These are phyloP conservation scores for Dastarcus helophoroides DNA, from an alignment of 2,888 invertebrate species.

Conservation along the genomic window DNA sequence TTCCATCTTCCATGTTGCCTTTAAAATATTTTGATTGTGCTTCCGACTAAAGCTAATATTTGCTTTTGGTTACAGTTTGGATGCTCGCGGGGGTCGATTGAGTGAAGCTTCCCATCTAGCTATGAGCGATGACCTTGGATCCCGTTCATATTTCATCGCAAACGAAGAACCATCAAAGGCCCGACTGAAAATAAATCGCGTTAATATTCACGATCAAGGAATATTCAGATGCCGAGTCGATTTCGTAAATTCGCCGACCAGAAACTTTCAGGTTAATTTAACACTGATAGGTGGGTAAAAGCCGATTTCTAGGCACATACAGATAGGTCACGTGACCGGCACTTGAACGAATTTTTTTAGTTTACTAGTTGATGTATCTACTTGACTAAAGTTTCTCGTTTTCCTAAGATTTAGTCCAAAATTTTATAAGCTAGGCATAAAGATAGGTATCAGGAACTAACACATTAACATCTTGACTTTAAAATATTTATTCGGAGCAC, in stretches of 20 bases:
- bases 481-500: no score
- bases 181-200: conserved; percentile 60
- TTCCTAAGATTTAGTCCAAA: no score
- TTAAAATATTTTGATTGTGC: background rate
- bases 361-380: no score
- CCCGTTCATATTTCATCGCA: conserved; percentile 61
- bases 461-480: no score
- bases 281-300: conserved; percentile 77
- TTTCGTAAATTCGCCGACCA: conserved; percentile 78
- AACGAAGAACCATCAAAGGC: conserved; percentile 63
- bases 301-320: no score
- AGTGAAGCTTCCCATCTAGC: conserved; percentile 60
- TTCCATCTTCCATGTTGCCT: no score
- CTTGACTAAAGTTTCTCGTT: no score
- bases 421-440: no score
- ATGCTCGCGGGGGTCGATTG: conserved; percentile 62
- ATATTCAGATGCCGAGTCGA: conserved; percentile 81
- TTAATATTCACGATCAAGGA: conserved; percentile 65
- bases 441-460: no score
- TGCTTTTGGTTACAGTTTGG: conserved; percentile 48
- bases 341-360: no score
- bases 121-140: conserved; percentile 65
- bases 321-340: no score
- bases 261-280: conserved; percentile 75
- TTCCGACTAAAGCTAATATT: background rate